Conservation (phyloP, 2,797 vertebrate genomes). For the Esox masquinongy region DNA sequence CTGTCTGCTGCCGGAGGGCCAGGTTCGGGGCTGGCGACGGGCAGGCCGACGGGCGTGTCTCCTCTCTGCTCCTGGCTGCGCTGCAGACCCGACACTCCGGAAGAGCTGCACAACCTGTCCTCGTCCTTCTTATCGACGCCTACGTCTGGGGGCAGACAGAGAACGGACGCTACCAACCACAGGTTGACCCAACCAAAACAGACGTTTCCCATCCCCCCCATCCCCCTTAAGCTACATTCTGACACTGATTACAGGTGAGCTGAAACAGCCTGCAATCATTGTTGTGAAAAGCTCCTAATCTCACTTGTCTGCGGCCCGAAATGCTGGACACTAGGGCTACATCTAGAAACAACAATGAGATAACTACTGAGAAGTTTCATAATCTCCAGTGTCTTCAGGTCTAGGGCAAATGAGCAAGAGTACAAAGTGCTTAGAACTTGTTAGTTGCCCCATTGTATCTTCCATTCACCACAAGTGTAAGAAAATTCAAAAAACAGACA, state of each 20-base stretch:
- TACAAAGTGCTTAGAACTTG: not conserved
- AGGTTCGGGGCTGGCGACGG: constrained; percentile 70
- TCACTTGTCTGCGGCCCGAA: not conserved
- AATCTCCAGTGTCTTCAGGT: not conserved
- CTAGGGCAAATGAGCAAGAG: not conserved
- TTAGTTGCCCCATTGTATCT: not conserved
- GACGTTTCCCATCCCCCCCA: not conserved
- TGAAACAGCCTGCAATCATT: not conserved
- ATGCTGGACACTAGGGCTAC: not conserved
- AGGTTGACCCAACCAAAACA: not conserved
- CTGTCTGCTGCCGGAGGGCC: constrained; percentile 59
- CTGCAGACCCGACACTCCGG: constrained; percentile 77
- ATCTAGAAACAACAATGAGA: not conserved
- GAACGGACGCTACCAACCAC: not conserved
- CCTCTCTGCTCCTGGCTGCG: constrained; percentile 83
- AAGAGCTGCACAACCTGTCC: constrained; percentile 65
- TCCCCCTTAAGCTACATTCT: not conserved
- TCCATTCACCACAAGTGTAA: not conserved
- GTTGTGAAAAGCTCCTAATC: constrained; percentile 1
- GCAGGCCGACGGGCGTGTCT: constrained; percentile 69
- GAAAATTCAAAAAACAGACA: not conserved
- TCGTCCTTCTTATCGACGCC: constrained; percentile 66
- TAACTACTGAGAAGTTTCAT: not conserved
- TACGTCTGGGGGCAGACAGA: constrained; percentile 49
- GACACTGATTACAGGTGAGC: no score